Evolutionary conservation across 2,797 vertebrate genomes (phyloP).

Genomic region (Sebastes elongatus): DNA sequence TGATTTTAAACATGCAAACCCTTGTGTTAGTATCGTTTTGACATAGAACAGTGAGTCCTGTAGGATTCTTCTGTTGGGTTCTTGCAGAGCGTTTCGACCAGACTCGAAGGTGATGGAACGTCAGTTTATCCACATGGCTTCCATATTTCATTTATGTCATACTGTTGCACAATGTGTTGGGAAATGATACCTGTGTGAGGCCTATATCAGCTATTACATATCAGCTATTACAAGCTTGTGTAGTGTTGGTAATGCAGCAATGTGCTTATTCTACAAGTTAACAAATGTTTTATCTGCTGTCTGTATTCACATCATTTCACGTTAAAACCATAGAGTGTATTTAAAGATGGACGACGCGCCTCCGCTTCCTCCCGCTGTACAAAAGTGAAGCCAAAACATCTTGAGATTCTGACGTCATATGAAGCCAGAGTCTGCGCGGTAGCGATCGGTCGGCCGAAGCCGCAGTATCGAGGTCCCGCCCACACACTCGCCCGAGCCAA

Average conservation of each 20-base stretch:
- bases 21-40: background rate
- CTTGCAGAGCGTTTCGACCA: slow-evolving; percentile 32
- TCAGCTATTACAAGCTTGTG: background rate
- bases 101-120: background rate
- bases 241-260: background rate
- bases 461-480: too few species aligned
- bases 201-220: too few species aligned
- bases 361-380: too few species aligned
- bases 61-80: slow-evolving; percentile 41
- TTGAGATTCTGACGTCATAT: too few species aligned
- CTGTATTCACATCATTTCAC: background rate
- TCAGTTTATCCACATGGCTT: background rate
- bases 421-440: too few species aligned
- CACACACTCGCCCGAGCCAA: too few species aligned
- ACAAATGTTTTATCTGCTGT: background rate
- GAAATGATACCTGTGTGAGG: background rate
- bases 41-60: background rate
- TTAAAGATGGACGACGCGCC: too few species aligned
- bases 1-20: background rate
- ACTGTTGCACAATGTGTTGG: background rate
- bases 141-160: slow-evolving; percentile 31
- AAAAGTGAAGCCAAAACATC: too few species aligned
- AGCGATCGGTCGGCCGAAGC: too few species aligned
- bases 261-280: background rate
- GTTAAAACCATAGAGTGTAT: background rate